A percentile compares a stretch with the other conserved stretches of the same genome.
phyloP scores from a whole-genome alignment of 2,797 vertebrate species.

The Eleutherodactylus coqui region DNA sequence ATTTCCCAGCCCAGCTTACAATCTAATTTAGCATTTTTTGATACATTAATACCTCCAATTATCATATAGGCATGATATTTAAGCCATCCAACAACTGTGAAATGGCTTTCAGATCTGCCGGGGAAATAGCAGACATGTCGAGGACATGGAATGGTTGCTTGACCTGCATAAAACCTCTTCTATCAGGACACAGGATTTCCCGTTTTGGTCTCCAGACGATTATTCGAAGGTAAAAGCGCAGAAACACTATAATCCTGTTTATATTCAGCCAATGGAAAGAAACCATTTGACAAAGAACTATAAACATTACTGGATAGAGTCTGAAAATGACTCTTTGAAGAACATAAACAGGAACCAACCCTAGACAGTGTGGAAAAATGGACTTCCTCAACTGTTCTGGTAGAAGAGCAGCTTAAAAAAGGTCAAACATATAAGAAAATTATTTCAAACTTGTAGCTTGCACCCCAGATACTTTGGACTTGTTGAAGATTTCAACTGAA shows the following conservation, averaged over 20 bases:
- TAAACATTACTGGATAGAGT: slow-evolving; percentile 36
- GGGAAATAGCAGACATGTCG: slow-evolving; percentile 43
- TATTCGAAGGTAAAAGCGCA: slow-evolving; percentile 48
- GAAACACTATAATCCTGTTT: slow-evolving; percentile 55
- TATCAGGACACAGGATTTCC: slow-evolving; percentile 55
- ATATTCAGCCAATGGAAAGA: slow-evolving; percentile 55
- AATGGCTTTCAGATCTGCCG: slow-evolving; percentile 13
- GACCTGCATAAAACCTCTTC: slow-evolving; percentile 50
- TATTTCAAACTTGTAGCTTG: background rate
- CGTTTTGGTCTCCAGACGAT: slow-evolving; percentile 49
- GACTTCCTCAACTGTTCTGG: slow-evolving; percentile 20
- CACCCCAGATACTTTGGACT: background rate
- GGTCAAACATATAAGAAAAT: background rate
- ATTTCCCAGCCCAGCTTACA: background rate
- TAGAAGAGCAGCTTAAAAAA: background rate
- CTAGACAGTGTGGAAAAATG: slow-evolving; percentile 37
- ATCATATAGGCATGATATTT: background rate
- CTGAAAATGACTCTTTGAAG: slow-evolving; percentile 52
- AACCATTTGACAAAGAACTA: slow-evolving; percentile 53
- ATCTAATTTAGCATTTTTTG: background rate
- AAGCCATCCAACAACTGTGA: background rate
- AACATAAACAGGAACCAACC: slow-evolving; percentile 57
- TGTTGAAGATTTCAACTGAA: background rate
- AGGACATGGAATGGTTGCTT: slow-evolving; percentile 21
- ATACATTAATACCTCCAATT: background rate